Percentiles rank a stretch among this genome's conserved stretches.
Evolutionary conservation across 1,140 invertebrate genomes (phyloP).

Genomic region (Drosophila punjabiensis): DNA sequence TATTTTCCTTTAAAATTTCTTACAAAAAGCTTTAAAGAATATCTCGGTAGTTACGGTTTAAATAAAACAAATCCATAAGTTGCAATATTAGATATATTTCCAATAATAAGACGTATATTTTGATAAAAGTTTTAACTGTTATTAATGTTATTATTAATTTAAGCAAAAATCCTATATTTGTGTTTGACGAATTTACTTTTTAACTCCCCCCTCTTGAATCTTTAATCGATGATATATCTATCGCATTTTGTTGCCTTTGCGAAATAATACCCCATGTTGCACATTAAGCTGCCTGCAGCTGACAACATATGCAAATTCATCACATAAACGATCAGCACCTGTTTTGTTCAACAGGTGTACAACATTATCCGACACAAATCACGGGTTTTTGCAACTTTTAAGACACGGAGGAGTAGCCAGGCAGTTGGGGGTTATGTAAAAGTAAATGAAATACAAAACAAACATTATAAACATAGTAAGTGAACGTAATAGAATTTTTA

Average conservation of each 20-base stretch:
- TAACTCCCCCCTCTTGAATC: neutral
- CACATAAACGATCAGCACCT: conserved; percentile 22
- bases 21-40: no score
- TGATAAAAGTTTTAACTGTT: no score
- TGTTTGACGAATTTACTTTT: neutral
- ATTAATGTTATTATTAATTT: neutral
- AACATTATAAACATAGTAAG: neutral
- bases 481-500: neutral
- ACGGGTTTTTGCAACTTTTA: conserved; percentile 18
- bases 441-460: neutral
- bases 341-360: conserved; percentile 43
- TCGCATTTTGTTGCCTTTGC: neutral
- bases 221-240: neutral
- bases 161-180: neutral
- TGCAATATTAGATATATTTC: neutral
- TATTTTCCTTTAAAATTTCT: no score
- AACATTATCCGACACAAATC: conserved; percentile 40
- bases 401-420: conserved; percentile 2
- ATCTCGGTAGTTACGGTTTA: neutral
- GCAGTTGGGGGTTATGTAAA: conserved; percentile 2
- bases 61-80: neutral
- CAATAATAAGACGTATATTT: neutral
- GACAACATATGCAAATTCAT: conserved; percentile 42
- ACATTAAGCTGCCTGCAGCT: conserved; percentile 28
- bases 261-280: conserved; percentile 26